A percentile compares a stretch with the other conserved stretches of the same genome.
These are phyloP conservation scores for Budorcas taxicolor DNA, from an alignment of 2,113 vertebrate species.

Conservation along the genomic window DNA sequence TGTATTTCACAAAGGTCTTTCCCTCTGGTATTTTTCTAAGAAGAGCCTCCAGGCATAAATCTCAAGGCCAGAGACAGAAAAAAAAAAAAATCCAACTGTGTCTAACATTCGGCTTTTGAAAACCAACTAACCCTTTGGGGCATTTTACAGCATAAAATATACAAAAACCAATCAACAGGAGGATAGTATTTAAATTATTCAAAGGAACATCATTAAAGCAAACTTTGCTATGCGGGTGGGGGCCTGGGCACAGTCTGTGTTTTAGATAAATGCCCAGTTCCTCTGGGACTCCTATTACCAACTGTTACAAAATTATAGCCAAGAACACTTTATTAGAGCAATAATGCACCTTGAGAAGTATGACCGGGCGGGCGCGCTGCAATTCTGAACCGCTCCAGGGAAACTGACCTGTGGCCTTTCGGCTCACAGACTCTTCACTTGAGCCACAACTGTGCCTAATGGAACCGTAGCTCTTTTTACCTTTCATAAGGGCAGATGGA, in stretches of 20 bases:
- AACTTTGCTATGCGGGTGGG: neutral
- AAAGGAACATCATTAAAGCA: constrained; percentile 37
- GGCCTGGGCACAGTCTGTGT: neutral
- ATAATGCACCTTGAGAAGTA: neutral
- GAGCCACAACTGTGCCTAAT: neutral
- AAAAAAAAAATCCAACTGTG: constrained; percentile 46
- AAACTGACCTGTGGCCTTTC: neutral
- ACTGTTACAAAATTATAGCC: neutral
- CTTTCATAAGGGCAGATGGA: neutral
- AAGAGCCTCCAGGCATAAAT: constrained; percentile 65
- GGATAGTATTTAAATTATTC: constrained; percentile 53
- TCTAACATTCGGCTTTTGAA: constrained; percentile 46
- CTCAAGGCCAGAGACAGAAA: constrained; percentile 43
- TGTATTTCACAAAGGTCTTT: constrained; percentile 62
- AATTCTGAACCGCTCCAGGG: neutral
- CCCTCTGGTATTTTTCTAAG: constrained; percentile 64
- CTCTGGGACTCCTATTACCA: constrained; percentile 6
- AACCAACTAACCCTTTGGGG: constrained; percentile 53
- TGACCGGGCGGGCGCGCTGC: rapidly evolving
- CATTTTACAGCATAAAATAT: constrained; percentile 34
- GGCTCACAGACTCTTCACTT: neutral
- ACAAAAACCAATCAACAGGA: constrained; percentile 41
- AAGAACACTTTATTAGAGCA: neutral
- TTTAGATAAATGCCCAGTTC: constrained; percentile 31
- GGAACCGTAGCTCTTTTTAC: neutral